Conservation (phyloP, 2,797 vertebrate genomes). For the Pseudochirops cupreus region DNA sequence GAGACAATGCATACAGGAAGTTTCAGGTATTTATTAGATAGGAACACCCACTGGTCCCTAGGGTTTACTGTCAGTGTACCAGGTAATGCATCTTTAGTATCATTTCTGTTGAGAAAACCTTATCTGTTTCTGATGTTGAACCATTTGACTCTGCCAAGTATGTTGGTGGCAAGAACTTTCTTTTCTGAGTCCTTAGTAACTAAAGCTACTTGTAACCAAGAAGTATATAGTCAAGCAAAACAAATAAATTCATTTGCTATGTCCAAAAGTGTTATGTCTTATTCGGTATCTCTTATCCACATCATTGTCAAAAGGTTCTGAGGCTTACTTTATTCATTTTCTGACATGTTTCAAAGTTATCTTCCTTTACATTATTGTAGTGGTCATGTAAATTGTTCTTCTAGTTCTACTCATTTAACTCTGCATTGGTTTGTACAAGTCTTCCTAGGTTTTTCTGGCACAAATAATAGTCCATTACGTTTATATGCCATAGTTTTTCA, state of each 20-base stretch:
- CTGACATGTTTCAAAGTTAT: not conserved
- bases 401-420: not conserved
- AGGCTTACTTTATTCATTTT: not conserved
- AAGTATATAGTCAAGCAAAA: not conserved
- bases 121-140: not conserved
- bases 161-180: not conserved
- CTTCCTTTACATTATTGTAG: not conserved
- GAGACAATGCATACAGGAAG: not conserved
- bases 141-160: not conserved
- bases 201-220: not conserved
- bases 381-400: not conserved
- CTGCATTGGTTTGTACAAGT: not conserved
- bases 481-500: not conserved
- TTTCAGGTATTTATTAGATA: not conserved
- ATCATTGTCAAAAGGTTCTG: not conserved
- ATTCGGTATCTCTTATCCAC: not conserved
- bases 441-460: not conserved
- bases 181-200: not conserved
- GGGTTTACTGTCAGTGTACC: not conserved
- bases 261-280: not conserved
- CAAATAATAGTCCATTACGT: not conserved
- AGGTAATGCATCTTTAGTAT: not conserved
- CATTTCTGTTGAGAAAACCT: not conserved
- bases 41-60: not conserved
- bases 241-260: not conserved